Evolutionary conservation across 2,113 vertebrate species (phyloP).

Genomic region (Seriola dumerili): DNA sequence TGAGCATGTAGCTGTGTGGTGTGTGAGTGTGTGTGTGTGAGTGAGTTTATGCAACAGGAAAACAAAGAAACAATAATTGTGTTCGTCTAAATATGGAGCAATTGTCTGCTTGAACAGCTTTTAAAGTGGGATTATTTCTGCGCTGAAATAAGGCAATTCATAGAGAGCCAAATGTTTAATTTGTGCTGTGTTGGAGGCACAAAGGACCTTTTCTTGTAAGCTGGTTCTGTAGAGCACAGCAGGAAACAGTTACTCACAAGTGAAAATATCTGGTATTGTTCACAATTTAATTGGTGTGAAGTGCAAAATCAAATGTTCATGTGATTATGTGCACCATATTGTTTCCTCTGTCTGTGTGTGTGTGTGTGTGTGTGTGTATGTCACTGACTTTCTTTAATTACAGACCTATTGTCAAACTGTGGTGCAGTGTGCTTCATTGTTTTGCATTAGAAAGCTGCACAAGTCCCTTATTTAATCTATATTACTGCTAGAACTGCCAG

Average conservation of each 20-base stretch:
- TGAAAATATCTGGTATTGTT: conserved; percentile 1
- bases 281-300: not conserved
- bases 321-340: not conserved
- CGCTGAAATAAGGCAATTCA: not conserved
- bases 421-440: not conserved
- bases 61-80: not conserved
- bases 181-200: not conserved
- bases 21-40: not conserved
- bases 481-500: not conserved
- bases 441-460: not conserved
- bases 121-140: not conserved
- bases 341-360: not conserved
- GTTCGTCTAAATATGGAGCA: not conserved
- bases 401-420: not conserved
- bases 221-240: not conserved
- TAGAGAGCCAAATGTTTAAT: not conserved
- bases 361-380: not conserved
- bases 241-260: not conserved
- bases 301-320: not conserved
- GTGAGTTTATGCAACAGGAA: not conserved
- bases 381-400: not conserved
- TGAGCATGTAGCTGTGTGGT: conserved; percentile 67
- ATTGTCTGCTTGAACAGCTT: not conserved
- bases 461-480: not conserved
- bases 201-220: conserved; percentile 10